A percentile compares a stretch with the other conserved stretches of the same genome.
These are phyloP conservation scores for Scotopteryx bipunctaria DNA, from an alignment of 2,888 invertebrate genomes.

Conservation along the genomic window DNA sequence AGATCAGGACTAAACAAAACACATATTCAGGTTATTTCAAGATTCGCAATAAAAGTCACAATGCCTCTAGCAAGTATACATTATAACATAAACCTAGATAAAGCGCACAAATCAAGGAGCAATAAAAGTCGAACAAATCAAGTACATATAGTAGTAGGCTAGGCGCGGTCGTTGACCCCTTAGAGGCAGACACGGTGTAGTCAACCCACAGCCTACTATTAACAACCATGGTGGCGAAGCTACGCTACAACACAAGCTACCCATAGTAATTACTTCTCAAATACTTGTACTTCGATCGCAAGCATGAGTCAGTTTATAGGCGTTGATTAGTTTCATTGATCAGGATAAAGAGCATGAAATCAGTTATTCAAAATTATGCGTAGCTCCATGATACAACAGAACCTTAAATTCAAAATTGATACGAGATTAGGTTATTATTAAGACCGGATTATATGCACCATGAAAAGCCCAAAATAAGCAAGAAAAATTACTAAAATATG, in stretches of 20 bases:
- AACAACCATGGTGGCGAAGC: constrained; percentile 45
- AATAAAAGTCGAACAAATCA: constrained; percentile 63
- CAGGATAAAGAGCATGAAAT: background rate
- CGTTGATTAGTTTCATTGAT: background rate
- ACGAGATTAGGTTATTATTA: too few species aligned
- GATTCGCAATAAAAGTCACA: constrained; percentile 24
- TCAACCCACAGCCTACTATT: constrained; percentile 63
- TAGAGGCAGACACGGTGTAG: constrained; percentile 71
- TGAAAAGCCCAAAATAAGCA: too few species aligned
- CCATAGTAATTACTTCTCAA: constrained; percentile 1
- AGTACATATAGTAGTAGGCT: constrained; percentile 64
- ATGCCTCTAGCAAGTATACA: constrained; percentile 23
- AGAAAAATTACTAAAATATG: too few species aligned
- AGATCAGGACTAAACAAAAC: too few species aligned
- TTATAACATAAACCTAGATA: constrained; percentile 48
- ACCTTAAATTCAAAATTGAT: too few species aligned
- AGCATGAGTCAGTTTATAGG: background rate
- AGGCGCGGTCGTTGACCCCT: constrained; percentile 64
- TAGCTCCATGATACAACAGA: too few species aligned
- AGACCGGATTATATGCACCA: too few species aligned
- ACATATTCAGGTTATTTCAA: background rate
- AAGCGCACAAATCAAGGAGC: constrained; percentile 52
- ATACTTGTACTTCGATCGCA: background rate
- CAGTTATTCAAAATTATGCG: too few species aligned
- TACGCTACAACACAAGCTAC: constrained; percentile 14